Percentiles rank a stretch among this genome's conserved stretches.
Conservation (phyloP, 2,797 vertebrate genomes). For the Labroides dimidiatus region DNA sequence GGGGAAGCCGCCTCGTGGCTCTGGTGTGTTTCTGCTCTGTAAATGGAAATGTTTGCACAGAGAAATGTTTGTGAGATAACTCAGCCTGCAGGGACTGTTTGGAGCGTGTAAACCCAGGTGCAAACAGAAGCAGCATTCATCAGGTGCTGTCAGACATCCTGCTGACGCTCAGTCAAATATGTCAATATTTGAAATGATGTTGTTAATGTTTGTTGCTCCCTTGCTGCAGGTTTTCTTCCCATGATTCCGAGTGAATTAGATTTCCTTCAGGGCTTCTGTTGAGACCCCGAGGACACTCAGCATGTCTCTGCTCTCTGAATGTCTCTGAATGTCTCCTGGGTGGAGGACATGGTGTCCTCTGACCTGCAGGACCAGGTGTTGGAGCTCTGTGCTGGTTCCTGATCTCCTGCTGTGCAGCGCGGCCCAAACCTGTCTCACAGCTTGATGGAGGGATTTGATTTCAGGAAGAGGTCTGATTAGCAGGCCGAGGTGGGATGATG, state of each 20-base stretch:
- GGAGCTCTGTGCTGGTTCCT: conserved; percentile 47
- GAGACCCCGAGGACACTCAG: conserved; percentile 39
- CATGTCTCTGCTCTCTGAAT: conserved; percentile 52
- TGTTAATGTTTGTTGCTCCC: conserved; percentile 20
- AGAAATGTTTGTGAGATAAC: conserved; percentile 28
- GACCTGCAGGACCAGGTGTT: conserved; percentile 63
- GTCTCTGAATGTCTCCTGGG: conserved; percentile 41
- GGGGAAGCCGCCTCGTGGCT: conserved; percentile 36
- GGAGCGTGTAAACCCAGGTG: conserved; percentile 28
- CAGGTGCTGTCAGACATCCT: conserved; percentile 19
- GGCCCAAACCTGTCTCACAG: conserved; percentile 59
- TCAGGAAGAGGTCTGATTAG: conserved; percentile 62
- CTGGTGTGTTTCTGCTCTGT: conserved; percentile 29
- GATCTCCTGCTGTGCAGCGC: conserved; percentile 63
- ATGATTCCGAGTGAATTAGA: conserved; percentile 22
- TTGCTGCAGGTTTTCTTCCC: conserved; percentile 10
- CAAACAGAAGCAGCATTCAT: conserved; percentile 24
- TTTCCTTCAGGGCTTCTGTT: conserved; percentile 39
- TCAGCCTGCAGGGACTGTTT: conserved; percentile 14
- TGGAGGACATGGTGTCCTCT: conserved; percentile 44
- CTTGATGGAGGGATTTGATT: conserved; percentile 62
- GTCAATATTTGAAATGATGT: conserved; percentile 33
- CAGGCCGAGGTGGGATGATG: conserved; percentile 60
- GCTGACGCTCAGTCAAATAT: conserved; percentile 8
- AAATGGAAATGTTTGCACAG: conserved; percentile 25